phyloP scores from a whole-genome alignment of 2,888 invertebrate genomes.

The Tribolium freemani region DNA sequence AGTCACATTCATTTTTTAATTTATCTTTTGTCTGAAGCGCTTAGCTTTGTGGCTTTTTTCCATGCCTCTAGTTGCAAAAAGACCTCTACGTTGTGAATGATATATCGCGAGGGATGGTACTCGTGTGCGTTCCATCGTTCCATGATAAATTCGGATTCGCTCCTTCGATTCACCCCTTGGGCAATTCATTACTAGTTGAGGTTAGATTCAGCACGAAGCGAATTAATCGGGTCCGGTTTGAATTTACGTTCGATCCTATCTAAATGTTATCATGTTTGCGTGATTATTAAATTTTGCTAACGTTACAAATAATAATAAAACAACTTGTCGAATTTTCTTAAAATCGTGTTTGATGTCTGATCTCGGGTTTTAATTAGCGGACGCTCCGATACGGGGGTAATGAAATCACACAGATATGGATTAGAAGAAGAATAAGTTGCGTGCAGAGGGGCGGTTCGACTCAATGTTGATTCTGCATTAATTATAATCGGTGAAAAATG shows the following conservation, averaged over 20 bases:
- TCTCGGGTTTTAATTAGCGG: constrained; percentile 32
- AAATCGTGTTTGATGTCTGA: constrained; percentile 34
- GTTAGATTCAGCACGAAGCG: constrained; percentile 52
- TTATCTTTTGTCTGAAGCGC: constrained; percentile 1
- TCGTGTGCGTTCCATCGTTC: constrained; percentile 21
- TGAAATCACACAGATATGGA: constrained; percentile 25
- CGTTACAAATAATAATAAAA: constrained; percentile 34
- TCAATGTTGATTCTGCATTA: constrained; percentile 10
- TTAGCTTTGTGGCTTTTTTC: constrained; percentile 11
- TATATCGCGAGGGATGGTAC: constrained; percentile 23
- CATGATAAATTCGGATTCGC: constrained; percentile 44
- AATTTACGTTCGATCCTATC: constrained; percentile 55
- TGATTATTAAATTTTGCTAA: constrained; percentile 50
- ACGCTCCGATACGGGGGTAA: constrained; percentile 3
- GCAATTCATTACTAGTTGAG: constrained; percentile 50
- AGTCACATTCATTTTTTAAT: not conserved
- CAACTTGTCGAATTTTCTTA: constrained; percentile 10
- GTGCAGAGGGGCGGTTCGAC: constrained; percentile 7
- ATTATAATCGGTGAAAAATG: constrained; percentile 31
- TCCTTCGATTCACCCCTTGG: constrained; percentile 43
- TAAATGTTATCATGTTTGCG: constrained; percentile 54
- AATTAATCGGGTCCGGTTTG: constrained; percentile 55
- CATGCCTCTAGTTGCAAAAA: constrained; percentile 7
- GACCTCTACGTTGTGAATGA: constrained; percentile 29
- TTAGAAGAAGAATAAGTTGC: constrained; percentile 14